phyloP scores from a whole-genome alignment of 2,113 vertebrate species.

The Cephalopterus ornatus region DNA sequence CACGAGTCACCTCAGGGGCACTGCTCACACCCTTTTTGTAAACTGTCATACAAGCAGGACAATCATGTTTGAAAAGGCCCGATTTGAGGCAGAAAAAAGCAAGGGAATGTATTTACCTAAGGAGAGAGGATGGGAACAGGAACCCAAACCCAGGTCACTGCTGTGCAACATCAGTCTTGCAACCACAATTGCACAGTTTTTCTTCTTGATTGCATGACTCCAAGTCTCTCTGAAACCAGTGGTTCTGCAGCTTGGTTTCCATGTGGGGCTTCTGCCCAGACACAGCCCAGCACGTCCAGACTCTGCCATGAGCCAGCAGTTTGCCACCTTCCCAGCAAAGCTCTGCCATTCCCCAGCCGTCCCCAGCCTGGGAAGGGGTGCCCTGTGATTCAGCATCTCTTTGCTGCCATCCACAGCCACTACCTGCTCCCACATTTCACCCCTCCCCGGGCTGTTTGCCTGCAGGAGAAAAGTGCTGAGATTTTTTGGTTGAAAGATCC shows the following conservation, averaged over 20 bases:
- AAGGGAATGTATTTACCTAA: background rate
- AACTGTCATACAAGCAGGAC: background rate
- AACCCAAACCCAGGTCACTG: background rate
- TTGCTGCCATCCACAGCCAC: background rate
- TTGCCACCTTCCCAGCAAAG: background rate
- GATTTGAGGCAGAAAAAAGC: background rate
- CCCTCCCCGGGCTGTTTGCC: background rate
- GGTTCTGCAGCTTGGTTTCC: background rate
- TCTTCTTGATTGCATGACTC: fast-evolving
- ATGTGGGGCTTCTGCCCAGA: background rate
- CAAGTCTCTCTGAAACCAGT: background rate
- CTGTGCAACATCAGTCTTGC: background rate
- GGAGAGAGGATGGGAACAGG: background rate
- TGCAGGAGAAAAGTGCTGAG: fast-evolving
- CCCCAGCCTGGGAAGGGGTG: background rate
- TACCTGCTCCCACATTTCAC: background rate
- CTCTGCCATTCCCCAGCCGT: background rate
- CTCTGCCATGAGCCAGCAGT: background rate
- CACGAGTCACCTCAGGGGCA: background rate
- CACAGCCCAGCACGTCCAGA: background rate
- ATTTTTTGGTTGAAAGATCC: background rate
- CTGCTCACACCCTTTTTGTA: background rate
- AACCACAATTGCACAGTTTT: fast-evolving
- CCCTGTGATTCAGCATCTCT: background rate
- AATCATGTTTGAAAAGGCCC: background rate